These are phyloP conservation scores for Drosophila repleta DNA, from an alignment of 1,140 invertebrate genomes.

Conservation along the genomic window DNA sequence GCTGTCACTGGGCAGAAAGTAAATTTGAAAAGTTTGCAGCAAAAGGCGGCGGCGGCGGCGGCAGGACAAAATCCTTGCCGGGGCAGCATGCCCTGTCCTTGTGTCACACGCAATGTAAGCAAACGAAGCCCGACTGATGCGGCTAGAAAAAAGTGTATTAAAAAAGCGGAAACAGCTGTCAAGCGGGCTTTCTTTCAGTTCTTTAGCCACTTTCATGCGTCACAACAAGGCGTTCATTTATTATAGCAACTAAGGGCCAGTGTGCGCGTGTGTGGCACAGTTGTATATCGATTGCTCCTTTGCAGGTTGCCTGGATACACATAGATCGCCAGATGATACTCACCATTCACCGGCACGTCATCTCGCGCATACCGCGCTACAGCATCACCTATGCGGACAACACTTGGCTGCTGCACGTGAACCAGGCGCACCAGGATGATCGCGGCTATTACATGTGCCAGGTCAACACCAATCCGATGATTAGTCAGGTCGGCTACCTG, in stretches of 20 bases:
- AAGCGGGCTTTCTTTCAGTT: conserved; percentile 45
- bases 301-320: conserved; percentile 96
- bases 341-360: conserved; percentile 95
- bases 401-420: conserved; percentile 95
- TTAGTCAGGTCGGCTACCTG: conserved; percentile 95
- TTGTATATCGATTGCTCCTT: conserved; percentile 41
- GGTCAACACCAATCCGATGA: conserved; percentile 98
- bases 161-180: conserved; percentile 82
- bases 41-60: conserved; percentile 37
- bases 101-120: conserved; percentile 64
- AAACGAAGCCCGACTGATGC: conserved; percentile 55
- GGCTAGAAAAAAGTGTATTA: conserved; percentile 68
- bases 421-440: conserved; percentile 94
- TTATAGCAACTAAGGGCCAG: conserved; percentile 40
- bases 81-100: conserved; percentile 32
- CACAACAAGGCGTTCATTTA: conserved; percentile 76
- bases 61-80: conserved; percentile 58
- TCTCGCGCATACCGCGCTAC: conserved; percentile 93
- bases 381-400: conserved; percentile 95
- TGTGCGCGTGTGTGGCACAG: conserved; percentile 6
- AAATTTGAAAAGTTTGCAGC: conserved; percentile 79
- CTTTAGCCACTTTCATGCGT: conserved; percentile 41
- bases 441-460: conserved; percentile 96
- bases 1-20: conserved; percentile 67
- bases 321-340: conserved; percentile 97